These are phyloP conservation scores for Adelphocoris suturalis DNA, from an alignment of 2,888 invertebrate genomes.

Conservation along the genomic window DNA sequence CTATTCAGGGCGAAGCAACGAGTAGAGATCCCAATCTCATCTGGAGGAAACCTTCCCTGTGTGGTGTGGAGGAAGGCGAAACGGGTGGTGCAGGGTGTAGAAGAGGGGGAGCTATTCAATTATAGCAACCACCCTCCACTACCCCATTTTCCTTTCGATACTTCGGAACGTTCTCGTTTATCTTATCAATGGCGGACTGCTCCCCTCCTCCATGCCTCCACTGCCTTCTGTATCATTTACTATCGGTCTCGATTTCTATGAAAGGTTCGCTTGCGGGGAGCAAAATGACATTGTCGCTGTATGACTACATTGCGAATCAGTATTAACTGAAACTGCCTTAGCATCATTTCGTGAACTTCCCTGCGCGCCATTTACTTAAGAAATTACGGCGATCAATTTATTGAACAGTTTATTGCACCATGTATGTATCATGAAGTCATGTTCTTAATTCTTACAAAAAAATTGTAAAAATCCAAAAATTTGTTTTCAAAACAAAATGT, in stretches of 20 bases:
- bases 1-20: slow-evolving; percentile 21
- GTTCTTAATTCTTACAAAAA: no score
- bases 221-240: neutral
- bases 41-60: slow-evolving; percentile 15
- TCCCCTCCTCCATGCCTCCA: neutral
- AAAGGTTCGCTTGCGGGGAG: neutral
- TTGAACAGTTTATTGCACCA: no score
- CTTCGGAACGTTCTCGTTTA: slow-evolving; percentile 42
- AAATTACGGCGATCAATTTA: no score
- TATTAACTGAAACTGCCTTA: no score
- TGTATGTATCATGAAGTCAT: no score
- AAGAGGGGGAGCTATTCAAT: slow-evolving; percentile 12
- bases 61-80: neutral
- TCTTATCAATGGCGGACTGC: neutral
- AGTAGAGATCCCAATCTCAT: slow-evolving; percentile 39
- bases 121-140: slow-evolving; percentile 30
- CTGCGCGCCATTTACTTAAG: no score
- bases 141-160: slow-evolving; percentile 8
- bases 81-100: neutral
- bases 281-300: neutral
- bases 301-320: neutral
- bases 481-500: no score
- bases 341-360: no score
- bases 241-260: neutral
- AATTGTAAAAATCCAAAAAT: no score